Evolutionary conservation across 2,888 invertebrate genomes (phyloP), one percentile per base, ranked within the genome.

Genomic region (Pseudoips prasinana): DNA sequence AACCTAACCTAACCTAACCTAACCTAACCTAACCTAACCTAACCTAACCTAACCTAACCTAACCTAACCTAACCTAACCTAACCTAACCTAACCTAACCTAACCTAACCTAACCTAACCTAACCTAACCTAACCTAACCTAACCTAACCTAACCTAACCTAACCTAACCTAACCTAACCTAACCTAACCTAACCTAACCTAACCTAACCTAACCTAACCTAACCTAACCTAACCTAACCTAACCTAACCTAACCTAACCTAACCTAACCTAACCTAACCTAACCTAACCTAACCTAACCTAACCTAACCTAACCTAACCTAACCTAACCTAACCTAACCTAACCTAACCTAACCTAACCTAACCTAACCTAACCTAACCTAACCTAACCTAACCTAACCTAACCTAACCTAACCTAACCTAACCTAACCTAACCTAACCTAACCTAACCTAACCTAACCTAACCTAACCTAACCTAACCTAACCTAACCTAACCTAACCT

Each of bases 361-460:
- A 38, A 42, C 42, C 38, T 43, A 43, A 48, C 44, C 47, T 46
- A 46, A 46, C 43, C 46, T 46, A 41, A 38, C 46, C 39, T 46
- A 41, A 46, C 41, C 41, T 41, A 41, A 46, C 41, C 46, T 39
- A 41, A 46, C 41, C 46, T 41, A 41, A 45, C 40, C 45, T 40
- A 44, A 43, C 44, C 39, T 47, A 47, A 47, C 47, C 47, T 47
- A 47, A 47, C 47, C 44, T 47, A 45, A 45, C 45, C 45, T 45
- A 45, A 45, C 45, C 45, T 45, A 45, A 45, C 45, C 45, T 45
- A 45, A 45, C 45, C 45, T 45, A 45, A 45, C 45, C 45, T 45
- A 45, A 45, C 38, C 45, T 45, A 45, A 45, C 45, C 45, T 41
- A 40, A 40, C 45, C 40, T 40, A 45, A 40, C 45, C 40, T 40